A percentile compares a stretch with the other conserved stretches of the same genome.
Evolutionary conservation across 1,140 invertebrate species (phyloP).

Genomic region (Ceratitis capitata): DNA sequence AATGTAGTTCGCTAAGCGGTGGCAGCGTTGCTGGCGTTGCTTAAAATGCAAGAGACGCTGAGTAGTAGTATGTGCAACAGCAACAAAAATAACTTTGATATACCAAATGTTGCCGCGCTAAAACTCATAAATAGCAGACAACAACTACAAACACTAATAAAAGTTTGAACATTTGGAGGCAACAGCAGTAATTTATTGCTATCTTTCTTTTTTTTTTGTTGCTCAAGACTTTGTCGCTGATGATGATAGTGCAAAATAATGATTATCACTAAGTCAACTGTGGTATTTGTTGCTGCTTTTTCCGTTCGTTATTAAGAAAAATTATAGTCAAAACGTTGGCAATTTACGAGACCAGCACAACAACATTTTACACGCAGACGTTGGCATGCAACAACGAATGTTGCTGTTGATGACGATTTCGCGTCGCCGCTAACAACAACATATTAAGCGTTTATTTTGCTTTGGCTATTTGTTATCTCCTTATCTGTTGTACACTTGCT

Average conservation of each 20-base stretch:
- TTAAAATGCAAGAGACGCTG: neutral
- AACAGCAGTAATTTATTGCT: neutral
- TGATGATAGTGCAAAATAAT: neutral
- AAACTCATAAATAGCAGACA: slow-evolving; percentile 1
- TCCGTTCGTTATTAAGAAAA: neutral
- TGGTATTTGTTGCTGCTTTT: neutral
- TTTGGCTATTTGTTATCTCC: neutral
- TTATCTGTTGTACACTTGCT: neutral
- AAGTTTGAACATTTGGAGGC: neutral
- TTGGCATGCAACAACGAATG: neutral
- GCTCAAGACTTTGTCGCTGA: too few species aligned
- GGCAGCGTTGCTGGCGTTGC: neutral
- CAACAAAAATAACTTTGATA: neutral
- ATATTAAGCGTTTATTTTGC: neutral
- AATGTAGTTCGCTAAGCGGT: too few species aligned
- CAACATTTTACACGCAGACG: neutral
- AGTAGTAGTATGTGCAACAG: neutral
- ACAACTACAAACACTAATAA: neutral
- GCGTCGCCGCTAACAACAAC: neutral
- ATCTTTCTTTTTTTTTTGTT: neutral
- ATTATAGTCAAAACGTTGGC: neutral
- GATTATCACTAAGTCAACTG: neutral
- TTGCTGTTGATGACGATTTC: neutral
- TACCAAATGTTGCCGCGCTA: neutral
- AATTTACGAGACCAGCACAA: neutral